Conservation (phyloP, 2,888 invertebrate genomes). For the Eristalis intricaria region DNA sequence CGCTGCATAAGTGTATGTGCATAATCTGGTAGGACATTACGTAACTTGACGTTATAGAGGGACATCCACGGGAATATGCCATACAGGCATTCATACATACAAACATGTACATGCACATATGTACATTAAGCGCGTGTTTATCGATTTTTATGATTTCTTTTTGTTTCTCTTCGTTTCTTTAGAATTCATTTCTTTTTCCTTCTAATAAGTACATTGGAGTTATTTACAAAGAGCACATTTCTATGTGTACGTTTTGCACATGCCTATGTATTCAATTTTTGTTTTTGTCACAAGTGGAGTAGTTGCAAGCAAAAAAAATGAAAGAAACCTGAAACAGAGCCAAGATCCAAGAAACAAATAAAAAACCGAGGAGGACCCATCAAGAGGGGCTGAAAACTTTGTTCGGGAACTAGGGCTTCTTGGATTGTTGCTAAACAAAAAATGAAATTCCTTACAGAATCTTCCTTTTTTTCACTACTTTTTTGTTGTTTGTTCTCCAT, state of each 20-base stretch:
- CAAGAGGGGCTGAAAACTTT: conserved; percentile 42
- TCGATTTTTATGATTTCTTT: conserved; percentile 68
- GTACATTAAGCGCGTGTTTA: conserved; percentile 54
- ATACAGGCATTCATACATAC: neutral
- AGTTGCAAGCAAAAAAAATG: neutral
- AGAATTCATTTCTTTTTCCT: neutral
- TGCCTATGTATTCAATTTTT: conserved; percentile 29
- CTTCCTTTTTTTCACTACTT: conserved; percentile 5
- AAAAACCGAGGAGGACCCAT: neutral
- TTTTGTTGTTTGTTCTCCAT: neutral
- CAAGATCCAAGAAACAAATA: conserved; percentile 33
- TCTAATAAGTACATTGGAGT: conserved; percentile 41
- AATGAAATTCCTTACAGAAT: conserved; percentile 52
- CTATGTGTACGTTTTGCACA: neutral
- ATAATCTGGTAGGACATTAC: conserved; percentile 49
- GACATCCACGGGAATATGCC: conserved; percentile 22
- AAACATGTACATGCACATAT: neutral
- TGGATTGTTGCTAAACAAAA: conserved; percentile 25
- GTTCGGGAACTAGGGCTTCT: conserved; percentile 69
- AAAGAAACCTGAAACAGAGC: conserved; percentile 33
- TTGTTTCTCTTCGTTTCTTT: conserved; percentile 39
- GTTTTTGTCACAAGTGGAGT: conserved; percentile 42
- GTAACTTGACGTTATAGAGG: conserved; percentile 39
- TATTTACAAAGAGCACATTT: conserved; percentile 37
- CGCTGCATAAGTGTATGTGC: conserved; percentile 25